These are phyloP conservation scores for Vulpes vulpes DNA, from an alignment of 2,113 vertebrate genomes.

Conservation along the genomic window DNA sequence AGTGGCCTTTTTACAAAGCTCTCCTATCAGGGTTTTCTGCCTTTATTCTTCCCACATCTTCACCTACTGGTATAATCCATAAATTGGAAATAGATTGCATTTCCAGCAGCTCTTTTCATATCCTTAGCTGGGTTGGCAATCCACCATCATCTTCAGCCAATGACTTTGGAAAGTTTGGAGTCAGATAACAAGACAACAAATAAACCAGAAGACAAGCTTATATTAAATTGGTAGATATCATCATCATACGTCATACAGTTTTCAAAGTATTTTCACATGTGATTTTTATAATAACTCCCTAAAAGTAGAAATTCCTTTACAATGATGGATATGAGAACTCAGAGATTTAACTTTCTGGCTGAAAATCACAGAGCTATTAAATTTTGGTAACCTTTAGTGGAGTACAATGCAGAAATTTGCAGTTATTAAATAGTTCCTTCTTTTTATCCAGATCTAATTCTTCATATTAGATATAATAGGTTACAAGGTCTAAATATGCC, in stretches of 20 bases:
- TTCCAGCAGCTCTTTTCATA: neutral
- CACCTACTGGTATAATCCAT: neutral
- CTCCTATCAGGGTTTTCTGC: neutral
- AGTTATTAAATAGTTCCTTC: neutral
- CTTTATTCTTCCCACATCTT: neutral
- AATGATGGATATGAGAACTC: neutral
- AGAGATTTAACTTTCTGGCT: neutral
- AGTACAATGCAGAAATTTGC: neutral
- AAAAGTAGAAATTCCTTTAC: neutral
- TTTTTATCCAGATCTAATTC: neutral
- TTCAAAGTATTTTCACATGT: slow-evolving; percentile 5
- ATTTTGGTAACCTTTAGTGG: neutral
- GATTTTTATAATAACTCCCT: neutral
- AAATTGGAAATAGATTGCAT: neutral
- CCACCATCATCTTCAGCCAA: neutral
- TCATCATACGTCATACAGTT: neutral
- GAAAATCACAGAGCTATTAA: neutral
- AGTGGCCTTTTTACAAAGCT: neutral
- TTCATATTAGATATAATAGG: neutral
- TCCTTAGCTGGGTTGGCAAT: neutral
- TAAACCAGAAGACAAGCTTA: neutral
- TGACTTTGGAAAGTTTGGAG: neutral
- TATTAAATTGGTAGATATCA: neutral
- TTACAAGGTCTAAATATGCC: neutral
- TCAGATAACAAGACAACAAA: neutral